A percentile compares a stretch with the other conserved stretches of the same genome.
Evolutionary conservation across 1,140 invertebrate species (phyloP).

Genomic region (Sipha flava): DNA sequence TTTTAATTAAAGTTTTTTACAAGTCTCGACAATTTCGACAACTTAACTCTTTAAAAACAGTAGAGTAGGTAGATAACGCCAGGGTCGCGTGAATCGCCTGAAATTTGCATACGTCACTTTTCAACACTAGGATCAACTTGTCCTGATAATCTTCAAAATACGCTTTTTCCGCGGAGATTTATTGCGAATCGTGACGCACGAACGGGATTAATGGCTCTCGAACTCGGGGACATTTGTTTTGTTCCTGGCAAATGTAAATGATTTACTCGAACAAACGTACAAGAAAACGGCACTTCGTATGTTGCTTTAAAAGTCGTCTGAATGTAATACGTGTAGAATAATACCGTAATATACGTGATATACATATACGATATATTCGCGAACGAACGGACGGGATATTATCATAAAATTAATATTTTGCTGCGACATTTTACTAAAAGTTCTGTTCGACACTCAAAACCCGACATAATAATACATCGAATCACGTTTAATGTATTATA

Average conservation of each 20-base stretch:
- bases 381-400: not conserved
- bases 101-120: slow-evolving; percentile 31
- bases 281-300: not conserved
- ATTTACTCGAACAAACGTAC: not conserved
- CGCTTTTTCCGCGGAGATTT: slow-evolving; percentile 15
- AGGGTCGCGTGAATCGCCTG: not conserved
- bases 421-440: too few relatives aligned
- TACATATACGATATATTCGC: too few relatives aligned
- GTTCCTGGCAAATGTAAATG: not conserved
- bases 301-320: not conserved
- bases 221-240: not conserved
- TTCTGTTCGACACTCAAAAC: too few relatives aligned
- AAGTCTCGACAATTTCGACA: slow-evolving; percentile 25
- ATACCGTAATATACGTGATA: not conserved
- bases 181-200: not conserved
- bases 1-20: slow-evolving; percentile 33
- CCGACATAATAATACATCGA: too few relatives aligned
- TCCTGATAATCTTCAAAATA: slow-evolving; percentile 23
- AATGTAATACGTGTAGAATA: too few relatives aligned
- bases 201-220: not conserved
- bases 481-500: too few relatives aligned
- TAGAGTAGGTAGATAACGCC: not conserved
- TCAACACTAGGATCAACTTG: slow-evolving; percentile 29
- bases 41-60: slow-evolving; percentile 19
- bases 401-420: not conserved